Base-by-base conservation (phyloP, 2,113 vertebrate genomes). In the Romanogobio albipinnatus region DNA sequence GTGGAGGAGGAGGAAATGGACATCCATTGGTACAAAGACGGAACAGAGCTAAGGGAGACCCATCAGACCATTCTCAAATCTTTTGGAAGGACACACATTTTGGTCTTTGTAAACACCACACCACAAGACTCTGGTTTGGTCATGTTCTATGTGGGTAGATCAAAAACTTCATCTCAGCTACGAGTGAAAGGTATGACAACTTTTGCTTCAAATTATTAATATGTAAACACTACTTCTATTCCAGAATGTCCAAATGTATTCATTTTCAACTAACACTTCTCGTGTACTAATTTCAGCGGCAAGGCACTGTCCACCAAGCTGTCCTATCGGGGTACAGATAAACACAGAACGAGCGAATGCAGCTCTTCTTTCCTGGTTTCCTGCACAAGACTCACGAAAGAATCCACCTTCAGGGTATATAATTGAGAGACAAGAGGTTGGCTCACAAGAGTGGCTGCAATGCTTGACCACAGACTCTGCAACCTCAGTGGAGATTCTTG, bases 21-120 rank as follows among this genome's bases (percentile, higher is more conserved):
- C 39, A 96, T 96, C 33, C 94, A 91, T 86, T 99, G 98, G 98
- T 97, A 95, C 86, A 96, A 95, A 22, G 95, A 99, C 0, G 97
- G 96, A 15, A 87, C 93, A 43, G 96, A 97, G 89, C 92, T 99
- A 24, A 91, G 90, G 0, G 95, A 97, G 87, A 95, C 96, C 0
- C 93, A 96, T 59, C 89, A 92, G 66, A 96, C 94, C 0, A 96
- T 99, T 76, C 93, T 98, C 19, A 98, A 97, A 89, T 99, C 96
- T 39, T 99, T 97, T 0, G 96, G 97, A 88, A 96, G 96, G 85
- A 99, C 96, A 11, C 98, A 99, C 70, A 96, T 98, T 39, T 94
- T 99, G 87, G 98, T 99, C 66, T 96, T 99, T 45, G 97, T 99
- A 22, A 98, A 97, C 0, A 97, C 97, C 29, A 96, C 96, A 66